Evolutionary conservation across 2,888 invertebrate genomes (phyloP).

Genomic region (Clanis bilineata): DNA sequence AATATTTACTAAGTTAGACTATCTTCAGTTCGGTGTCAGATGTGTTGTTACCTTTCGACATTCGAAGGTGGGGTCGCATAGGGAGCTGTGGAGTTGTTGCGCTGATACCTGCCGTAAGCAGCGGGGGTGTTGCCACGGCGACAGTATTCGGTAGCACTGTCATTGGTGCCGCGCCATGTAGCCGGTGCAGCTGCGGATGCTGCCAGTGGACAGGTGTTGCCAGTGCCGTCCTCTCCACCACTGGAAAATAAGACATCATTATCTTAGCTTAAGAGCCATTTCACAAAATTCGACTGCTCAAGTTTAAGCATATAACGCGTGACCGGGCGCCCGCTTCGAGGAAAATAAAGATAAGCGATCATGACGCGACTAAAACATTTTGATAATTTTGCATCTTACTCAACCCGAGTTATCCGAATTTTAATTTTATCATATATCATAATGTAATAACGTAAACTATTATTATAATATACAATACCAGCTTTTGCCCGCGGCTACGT

Average conservation of each 20-base stretch:
- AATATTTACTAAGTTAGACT: too few relatives aligned
- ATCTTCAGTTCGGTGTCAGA: neutral
- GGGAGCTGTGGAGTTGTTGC: constrained; percentile 73
- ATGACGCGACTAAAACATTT: too few relatives aligned
- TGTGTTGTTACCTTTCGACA: constrained; percentile 63
- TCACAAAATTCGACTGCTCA: too few relatives aligned
- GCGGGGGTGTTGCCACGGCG: constrained; percentile 78
- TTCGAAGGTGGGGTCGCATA: constrained; percentile 74
- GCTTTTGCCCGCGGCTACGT: too few relatives aligned
- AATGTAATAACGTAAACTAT: too few relatives aligned
- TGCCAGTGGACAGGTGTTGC: constrained; percentile 70
- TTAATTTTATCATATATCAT: too few relatives aligned
- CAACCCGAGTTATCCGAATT: too few relatives aligned
- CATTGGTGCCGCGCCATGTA: constrained; percentile 77
- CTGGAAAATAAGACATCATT: constrained; percentile 40
- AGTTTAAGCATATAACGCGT: too few relatives aligned
- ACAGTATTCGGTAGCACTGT: constrained; percentile 74
- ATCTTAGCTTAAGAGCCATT: neutral
- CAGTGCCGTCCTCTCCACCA: constrained; percentile 71
- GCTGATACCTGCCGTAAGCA: constrained; percentile 83
- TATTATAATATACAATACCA: too few relatives aligned
- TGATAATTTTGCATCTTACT: too few relatives aligned
- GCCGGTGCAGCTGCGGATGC: constrained; percentile 75
- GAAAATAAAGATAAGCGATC: too few relatives aligned
- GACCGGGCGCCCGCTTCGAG: too few relatives aligned